Evolutionary conservation across 2,888 invertebrate genomes (phyloP), one percentile per base, ranked within the genome.

Genomic region (Ctena decussata): DNA sequence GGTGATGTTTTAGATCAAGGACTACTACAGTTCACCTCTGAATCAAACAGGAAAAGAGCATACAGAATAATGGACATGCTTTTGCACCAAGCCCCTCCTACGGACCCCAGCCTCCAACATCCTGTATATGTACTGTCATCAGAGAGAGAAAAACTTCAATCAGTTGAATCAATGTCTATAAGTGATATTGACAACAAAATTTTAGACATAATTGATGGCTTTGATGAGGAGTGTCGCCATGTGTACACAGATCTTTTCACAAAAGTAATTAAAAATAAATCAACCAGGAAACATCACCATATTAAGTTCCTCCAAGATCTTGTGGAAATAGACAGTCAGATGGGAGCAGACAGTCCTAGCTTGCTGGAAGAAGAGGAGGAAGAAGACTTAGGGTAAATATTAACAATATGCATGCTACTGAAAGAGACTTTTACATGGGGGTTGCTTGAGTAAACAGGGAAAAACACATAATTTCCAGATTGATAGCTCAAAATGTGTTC

Each of bases 51-150:
- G n/a, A 74, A 80, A 49, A 27, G 80, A 65, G 70, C 30, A 0
- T 75, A 80, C 37, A 60, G 80, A 35, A 27, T 80, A 11, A 37
- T 80, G 65, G 74, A 80, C 69, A 74, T 80, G 74, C 8, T 74
- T 24, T 37, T 75, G 21, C 69, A 80, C 49, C 69, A 74, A 32
- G 21, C 27, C 3, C 80, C 80, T 27, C 80, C 80, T 46, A 32
- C 39, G 35, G 80, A 80, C 49, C 74, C 80, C 65, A 41, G 65
- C 24, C 15, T 72, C 8, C 27, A 60, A 39, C 72, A 79, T 18
- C 79, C 79, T 1, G 73, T 79, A 6, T 79, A 60, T 72, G 41
- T 79, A 21, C 3, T 39, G 37, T 12, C n/a, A 39, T 18, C 57
- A 39, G 79, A 79, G 27, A 72, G 35, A 41, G 60, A 79, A 2